Evolutionary conservation across 1,140 invertebrate genomes (phyloP), one percentile per base, ranked within the genome.

Genomic region (Eriosoma lanigerum): DNA sequence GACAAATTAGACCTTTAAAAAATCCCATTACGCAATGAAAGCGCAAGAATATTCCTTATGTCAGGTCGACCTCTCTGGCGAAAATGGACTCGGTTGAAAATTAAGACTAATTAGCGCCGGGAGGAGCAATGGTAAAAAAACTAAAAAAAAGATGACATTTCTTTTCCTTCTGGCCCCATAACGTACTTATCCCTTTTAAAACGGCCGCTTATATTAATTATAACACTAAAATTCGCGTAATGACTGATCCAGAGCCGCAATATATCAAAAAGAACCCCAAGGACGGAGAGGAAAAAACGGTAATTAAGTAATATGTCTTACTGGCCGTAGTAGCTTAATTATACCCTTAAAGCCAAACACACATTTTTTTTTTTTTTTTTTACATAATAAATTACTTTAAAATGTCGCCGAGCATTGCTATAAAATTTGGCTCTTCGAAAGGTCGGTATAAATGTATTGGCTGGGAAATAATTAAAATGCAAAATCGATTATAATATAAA

Each of bases 261-360:
- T 78, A 78, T 78, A 78, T 78, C 75, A 78, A 78, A 78, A 78
- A 78, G 75, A 78, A 78, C 75, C 75, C 75, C 75, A 48, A 78
- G 75, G 56, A 78, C 44, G 21, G 21, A 50, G 32, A 44, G 21
- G 48, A 76, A 78, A 78, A 78, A 78, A 78, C 75, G 54, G 75
- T 78, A 78, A 78, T 78, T 78, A 78, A 78, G 75, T 78, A 78
- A 78, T 78, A 78, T 78, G 75, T 78, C 75, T 78, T 58, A 78
- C 75, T 78, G 75, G 56, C 54, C 75, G 56, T 24, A 60, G 75
- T 46, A 46, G 75, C 75, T 78, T 78, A 78, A 78, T 78, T 78
- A 78, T 48, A 78, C 75, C 75, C 75, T 46, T 62, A 56, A 58
- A 78, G 75, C 75, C 54, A 60, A 46, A 78, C 54, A 78, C 52